Conservation (phyloP, 2,888 invertebrate species). For the Uropetala carovei region DNA sequence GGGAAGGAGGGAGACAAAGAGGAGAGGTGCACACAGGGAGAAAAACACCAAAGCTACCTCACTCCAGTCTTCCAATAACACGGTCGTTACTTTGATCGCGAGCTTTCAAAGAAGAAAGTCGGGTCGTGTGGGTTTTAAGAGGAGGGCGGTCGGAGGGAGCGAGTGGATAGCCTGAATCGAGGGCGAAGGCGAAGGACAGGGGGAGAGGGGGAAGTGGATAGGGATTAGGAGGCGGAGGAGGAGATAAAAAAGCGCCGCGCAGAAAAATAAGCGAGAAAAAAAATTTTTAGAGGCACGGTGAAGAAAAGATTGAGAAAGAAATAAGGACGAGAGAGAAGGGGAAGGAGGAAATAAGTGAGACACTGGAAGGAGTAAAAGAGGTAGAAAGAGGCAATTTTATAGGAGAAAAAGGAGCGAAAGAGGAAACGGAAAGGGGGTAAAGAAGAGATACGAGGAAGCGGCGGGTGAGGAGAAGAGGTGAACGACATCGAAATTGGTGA, state of each 20-base stretch:
- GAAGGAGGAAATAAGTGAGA: background rate
- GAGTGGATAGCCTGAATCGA: background rate
- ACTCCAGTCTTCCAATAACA: slow-evolving; percentile 58
- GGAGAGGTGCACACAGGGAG: slow-evolving; percentile 12
- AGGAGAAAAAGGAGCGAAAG: background rate
- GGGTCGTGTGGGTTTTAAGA: slow-evolving; percentile 36
- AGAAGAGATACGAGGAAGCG: background rate
- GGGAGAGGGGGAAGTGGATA: slow-evolving; percentile 54
- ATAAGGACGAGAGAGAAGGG: background rate
- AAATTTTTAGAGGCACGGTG: background rate
- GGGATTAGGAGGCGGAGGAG: slow-evolving; percentile 27
- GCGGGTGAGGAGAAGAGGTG: background rate
- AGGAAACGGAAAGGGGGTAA: background rate
- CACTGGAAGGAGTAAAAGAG: background rate
- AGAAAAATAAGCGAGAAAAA: slow-evolving; percentile 36
- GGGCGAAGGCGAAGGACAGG: background rate
- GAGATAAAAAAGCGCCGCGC: slow-evolving; percentile 68
- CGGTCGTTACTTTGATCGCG: slow-evolving; percentile 62
- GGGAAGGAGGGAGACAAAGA: background rate
- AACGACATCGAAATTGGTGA: background rate
- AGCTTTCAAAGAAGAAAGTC: slow-evolving; percentile 35
- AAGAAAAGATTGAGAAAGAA: background rate
- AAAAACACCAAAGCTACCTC: slow-evolving; percentile 59
- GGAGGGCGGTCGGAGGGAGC: background rate
- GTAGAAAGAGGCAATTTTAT: background rate